Base-by-base conservation (phyloP, 2,888 invertebrate species). In the Thymelicus acteon region DNA sequence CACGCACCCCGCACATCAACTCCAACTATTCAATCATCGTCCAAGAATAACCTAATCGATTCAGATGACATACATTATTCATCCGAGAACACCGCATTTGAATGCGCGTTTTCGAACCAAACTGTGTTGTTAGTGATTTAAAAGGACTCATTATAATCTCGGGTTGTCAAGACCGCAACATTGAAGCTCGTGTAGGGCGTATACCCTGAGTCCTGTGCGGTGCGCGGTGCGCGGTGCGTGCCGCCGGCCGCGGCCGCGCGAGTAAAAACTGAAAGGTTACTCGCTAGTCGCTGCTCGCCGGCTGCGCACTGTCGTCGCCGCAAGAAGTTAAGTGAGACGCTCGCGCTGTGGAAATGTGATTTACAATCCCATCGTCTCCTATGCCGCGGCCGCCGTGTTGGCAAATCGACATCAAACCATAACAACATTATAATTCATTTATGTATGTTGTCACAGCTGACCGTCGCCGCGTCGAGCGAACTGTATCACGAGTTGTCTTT, bases 51-150 rank as follows among this genome's bases (percentile, higher is more conserved):
- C 49, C 49, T 63, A 7, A 48, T 54, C 62, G 60, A 69, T 63
- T 63, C 62, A 44, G 47, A 69, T 63, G 44, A 54, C 39, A 70
- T 70, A 49, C 49, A 70, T 64, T 57, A 64, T 64, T 60, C 48
- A 64, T 60, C 31, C 7, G 37, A 48, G 60, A 15, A 12, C 62
- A 31, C 24, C 58, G 24, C 54, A 24, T 63, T 64, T 64, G 57
- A 57, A 39, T 47, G 19, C 10, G 48, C 40, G 8, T 40, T 31
- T 37, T 60, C 47, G 15, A 48, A 19, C 48, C 31, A 57, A 58
- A 57, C 47, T 40, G 24, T 47, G 31, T 60, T 60, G 44, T 60
- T 39, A 67, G 60, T 10, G 60, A 60, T 67, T 49, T 60, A 67
- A 49, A 60, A 40, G 48, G 61, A n/a, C 58, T 67, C 67, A 67